A percentile compares a stretch with the other conserved stretches of the same genome.
Conservation (phyloP, 2,113 vertebrate genomes). For the Odontophorus gujanensis region DNA sequence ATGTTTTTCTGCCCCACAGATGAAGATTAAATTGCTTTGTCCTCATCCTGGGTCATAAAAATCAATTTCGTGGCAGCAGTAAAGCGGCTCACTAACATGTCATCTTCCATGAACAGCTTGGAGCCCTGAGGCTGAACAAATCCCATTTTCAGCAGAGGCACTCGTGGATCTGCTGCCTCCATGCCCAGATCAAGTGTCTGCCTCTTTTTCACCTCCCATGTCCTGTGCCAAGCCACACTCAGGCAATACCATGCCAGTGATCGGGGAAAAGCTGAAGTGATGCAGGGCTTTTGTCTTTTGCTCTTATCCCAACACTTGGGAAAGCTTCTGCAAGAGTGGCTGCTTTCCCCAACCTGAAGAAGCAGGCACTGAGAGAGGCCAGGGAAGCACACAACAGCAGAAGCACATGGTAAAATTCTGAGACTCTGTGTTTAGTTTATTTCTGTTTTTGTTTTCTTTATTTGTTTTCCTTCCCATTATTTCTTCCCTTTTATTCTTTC, state of each 20-base stretch:
- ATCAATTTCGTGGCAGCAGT: background rate
- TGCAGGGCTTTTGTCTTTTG: background rate
- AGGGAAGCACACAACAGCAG: background rate
- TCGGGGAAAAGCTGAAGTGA: background rate
- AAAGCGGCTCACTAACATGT: background rate
- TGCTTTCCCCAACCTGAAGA: background rate
- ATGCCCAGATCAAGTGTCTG: background rate
- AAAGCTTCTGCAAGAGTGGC: accelerated
- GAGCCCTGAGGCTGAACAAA: background rate
- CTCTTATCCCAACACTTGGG: accelerated
- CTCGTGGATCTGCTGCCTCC: background rate
- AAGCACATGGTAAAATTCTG: background rate
- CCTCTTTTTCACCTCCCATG: background rate
- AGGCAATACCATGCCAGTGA: accelerated
- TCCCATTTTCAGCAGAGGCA: background rate
- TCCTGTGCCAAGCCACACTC: background rate
- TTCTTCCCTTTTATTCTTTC: background rate
- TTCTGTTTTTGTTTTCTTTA: too few species aligned
- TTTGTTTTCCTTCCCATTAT: background rate
- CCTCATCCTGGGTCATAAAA: background rate
- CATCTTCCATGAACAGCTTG: background rate
- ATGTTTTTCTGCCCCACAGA: background rate
- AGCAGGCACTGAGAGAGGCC: accelerated
- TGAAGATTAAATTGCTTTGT: background rate
- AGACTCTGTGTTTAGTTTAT: background rate